Percentiles rank a stretch among this genome's conserved stretches.
phyloP scores from a whole-genome alignment of 2,113 vertebrate species.

The Etheostoma cragini region DNA sequence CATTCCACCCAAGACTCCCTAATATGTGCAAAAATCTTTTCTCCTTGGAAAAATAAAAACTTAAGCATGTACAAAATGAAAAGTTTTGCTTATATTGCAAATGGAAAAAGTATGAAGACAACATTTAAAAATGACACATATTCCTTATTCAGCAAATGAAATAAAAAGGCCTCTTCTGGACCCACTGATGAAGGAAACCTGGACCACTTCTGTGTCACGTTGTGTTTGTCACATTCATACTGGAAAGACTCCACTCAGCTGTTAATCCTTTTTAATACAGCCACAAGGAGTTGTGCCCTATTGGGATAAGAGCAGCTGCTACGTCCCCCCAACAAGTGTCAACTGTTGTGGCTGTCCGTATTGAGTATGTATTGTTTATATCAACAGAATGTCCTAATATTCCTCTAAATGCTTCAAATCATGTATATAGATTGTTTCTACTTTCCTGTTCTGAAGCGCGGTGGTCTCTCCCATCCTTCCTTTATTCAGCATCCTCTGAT shows the following conservation, averaged over 20 bases:
- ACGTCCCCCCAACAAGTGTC: slow-evolving; percentile 3
- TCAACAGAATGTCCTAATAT: neutral
- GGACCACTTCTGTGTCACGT: slow-evolving; percentile 1
- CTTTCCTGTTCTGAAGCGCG: neutral
- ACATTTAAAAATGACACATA: neutral
- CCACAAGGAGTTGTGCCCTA: neutral
- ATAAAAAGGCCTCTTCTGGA: neutral
- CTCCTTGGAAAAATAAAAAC: neutral
- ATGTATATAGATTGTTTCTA: neutral
- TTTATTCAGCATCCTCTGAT: neutral
- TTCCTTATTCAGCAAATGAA: no score
- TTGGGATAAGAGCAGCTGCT: slow-evolving; percentile 26
- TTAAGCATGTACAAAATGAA: neutral
- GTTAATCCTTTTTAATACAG: slow-evolving; percentile 34
- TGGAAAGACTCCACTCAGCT: slow-evolving; percentile 26
- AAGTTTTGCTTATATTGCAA: no score
- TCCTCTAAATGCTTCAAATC: neutral
- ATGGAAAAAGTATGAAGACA: neutral
- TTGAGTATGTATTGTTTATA: slow-evolving; percentile 8
- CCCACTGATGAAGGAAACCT: neutral
- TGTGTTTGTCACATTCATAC: slow-evolving; percentile 9
- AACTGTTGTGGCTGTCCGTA: neutral
- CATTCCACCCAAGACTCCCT: no score
- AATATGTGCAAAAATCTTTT: neutral
- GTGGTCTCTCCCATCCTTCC: neutral